Evolutionary conservation across 2,797 vertebrate genomes (phyloP).

Genomic region (Pangasius djambal): DNA sequence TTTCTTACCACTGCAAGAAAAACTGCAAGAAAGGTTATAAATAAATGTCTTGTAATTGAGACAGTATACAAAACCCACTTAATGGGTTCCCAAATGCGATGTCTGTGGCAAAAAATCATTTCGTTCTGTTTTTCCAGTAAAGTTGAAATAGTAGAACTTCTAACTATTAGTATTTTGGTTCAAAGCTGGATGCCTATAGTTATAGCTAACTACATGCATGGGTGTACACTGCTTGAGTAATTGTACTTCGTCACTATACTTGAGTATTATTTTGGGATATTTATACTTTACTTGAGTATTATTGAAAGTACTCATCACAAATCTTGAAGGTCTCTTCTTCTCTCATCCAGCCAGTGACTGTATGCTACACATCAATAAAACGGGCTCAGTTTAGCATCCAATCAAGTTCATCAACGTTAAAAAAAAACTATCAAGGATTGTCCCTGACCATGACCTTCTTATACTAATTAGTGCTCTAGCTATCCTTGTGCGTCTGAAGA

Average conservation of each 20-base stretch:
- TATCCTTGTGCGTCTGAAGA: neutral
- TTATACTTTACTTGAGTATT: neutral
- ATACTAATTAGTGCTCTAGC: neutral
- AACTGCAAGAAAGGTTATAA: constrained; percentile 16
- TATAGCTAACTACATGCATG: neutral
- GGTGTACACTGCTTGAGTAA: neutral
- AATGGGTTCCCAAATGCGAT: neutral
- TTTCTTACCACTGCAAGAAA: constrained; percentile 1
- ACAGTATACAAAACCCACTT: neutral
- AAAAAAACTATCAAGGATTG: neutral
- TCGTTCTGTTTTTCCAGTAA: neutral
- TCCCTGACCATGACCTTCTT: neutral
- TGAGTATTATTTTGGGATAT: neutral
- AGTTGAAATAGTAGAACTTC: neutral
- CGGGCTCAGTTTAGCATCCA: neutral
- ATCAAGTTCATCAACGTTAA: neutral
- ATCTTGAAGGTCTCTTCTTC: neutral
- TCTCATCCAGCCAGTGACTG: neutral
- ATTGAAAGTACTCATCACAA: neutral
- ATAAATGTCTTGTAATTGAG: neutral
- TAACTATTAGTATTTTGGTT: no score
- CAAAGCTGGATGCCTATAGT: neutral
- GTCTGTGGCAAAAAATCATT: neutral
- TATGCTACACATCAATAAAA: neutral
- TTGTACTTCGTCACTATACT: neutral